Evolutionary conservation across 1,140 invertebrate species (phyloP), one percentile per base, ranked within the genome.

Genomic region (Drosophila subobscura): DNA sequence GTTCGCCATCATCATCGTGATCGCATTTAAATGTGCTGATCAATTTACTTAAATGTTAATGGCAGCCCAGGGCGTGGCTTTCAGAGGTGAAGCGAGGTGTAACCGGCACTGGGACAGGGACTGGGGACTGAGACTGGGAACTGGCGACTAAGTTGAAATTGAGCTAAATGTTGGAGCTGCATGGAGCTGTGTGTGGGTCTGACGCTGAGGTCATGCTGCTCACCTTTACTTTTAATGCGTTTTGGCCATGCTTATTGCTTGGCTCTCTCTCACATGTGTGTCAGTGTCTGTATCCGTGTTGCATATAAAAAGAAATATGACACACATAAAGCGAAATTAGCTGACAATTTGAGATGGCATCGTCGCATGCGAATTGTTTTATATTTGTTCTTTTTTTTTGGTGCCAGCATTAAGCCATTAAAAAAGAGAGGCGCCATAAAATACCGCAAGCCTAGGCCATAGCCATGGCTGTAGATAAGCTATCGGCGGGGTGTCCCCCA

Each of bases 11-110:
- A 70, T 58, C 71, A 58, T 83, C 78, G 74, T 86, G 81, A 86
- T 86, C 81, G 81, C 81, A 86, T 86, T 86, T 86, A 86, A 86
- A 86, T 86, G 81, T 83, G 83, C 81, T 83, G 81, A 86, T 86
- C 81, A 86, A 86, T 86, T 85, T 85, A 67, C 77, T 86, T 85
- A 85, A 85, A 85, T 85, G 81, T 85, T 85, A 85, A 85, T 81
- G 75, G 70, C 83, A 68, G 73, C 68, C 60, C 57, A 55, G 81
- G 81, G 81, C 67, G 80, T 77, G 80, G 49, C 61, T 53, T 49
- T 3, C n/a, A 40, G 57, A 37, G 33, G 33, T 37, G 33, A 12
- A 12, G 46, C 41, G n/a, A 22, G 46, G 7, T 50, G 55, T 1
- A 44, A 37, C 14, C 12, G 10, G 8, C 0, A 10, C 29, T 33